phyloP scores from a whole-genome alignment of 2,888 invertebrate species.

The Latrodectus elegans region DNA sequence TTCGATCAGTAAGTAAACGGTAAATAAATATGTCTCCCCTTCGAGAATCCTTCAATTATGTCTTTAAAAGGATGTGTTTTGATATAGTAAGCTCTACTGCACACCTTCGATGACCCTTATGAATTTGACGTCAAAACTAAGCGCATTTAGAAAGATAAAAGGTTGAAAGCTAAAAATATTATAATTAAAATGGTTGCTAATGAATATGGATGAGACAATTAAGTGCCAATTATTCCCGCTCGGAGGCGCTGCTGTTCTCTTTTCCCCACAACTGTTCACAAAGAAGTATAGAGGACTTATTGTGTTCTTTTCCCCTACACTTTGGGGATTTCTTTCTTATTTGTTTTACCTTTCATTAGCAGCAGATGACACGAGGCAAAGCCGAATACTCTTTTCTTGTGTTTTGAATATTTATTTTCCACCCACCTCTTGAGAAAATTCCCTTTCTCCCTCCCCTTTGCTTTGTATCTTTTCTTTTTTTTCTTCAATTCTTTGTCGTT shows the following conservation, averaged over 20 bases:
- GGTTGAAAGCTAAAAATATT: slow-evolving; percentile 44
- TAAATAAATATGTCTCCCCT: neutral
- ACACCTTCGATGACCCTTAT: slow-evolving; percentile 43
- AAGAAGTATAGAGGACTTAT: no score
- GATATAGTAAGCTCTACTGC: neutral
- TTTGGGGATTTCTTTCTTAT: slow-evolving; percentile 22
- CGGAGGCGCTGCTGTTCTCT: slow-evolving; percentile 22
- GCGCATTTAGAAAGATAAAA: slow-evolving; percentile 37
- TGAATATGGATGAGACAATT: slow-evolving; percentile 69
- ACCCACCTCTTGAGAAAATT: no score
- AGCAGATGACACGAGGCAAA: slow-evolving; percentile 13
- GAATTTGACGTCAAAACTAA: slow-evolving; percentile 46
- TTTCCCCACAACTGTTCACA: slow-evolving; percentile 9
- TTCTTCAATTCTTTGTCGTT: neutral
- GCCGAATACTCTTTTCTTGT: neutral
- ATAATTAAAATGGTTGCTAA: slow-evolving; percentile 62
- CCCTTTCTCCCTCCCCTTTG: no score
- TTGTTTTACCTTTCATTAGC: slow-evolving; percentile 38
- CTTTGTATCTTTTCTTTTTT: no score
- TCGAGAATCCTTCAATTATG: neutral
- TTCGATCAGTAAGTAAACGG: neutral
- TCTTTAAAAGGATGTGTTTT: neutral
- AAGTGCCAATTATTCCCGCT: slow-evolving; percentile 59
- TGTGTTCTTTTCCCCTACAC: slow-evolving; percentile 1
- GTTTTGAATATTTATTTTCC: slow-evolving; percentile 16